These are phyloP conservation scores for Gavialis gangeticus DNA, from an alignment of 2,113 vertebrate genomes.

Conservation along the genomic window DNA sequence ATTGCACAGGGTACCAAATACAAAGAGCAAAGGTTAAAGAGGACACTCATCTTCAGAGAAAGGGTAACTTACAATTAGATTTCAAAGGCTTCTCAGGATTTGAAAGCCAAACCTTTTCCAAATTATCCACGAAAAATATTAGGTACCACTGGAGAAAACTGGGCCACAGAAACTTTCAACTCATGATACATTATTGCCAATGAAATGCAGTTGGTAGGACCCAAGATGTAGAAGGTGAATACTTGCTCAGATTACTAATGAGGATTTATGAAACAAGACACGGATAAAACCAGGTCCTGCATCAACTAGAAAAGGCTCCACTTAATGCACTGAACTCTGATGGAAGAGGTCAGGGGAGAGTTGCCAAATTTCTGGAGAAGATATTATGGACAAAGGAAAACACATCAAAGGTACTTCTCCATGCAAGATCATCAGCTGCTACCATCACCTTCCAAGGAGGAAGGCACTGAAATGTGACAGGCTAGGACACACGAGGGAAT, in stretches of 20 bases:
- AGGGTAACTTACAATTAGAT: not conserved
- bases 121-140: not conserved
- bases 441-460: not conserved
- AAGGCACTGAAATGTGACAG: not conserved
- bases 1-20: not conserved
- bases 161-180: not conserved
- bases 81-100: not conserved
- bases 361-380: rapidly evolving
- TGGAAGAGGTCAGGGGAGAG: not conserved
- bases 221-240: not conserved
- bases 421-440: not conserved
- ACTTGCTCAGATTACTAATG: slow-evolving; percentile 30
- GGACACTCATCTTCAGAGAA: slow-evolving; percentile 2
- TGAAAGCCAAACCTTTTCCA: not conserved
- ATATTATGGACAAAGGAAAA: not conserved
- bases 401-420: not conserved
- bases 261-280: slow-evolving; percentile 7
- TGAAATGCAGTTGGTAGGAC: slow-evolving; percentile 12
- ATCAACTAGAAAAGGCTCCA: not conserved
- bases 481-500: not conserved
- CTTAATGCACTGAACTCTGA: not conserved
- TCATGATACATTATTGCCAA: not conserved
- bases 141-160: not conserved
- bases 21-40: not conserved
- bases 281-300: not conserved